phyloP scores from a whole-genome alignment of 2,113 vertebrate genomes.

The Semicossyphus pulcher region DNA sequence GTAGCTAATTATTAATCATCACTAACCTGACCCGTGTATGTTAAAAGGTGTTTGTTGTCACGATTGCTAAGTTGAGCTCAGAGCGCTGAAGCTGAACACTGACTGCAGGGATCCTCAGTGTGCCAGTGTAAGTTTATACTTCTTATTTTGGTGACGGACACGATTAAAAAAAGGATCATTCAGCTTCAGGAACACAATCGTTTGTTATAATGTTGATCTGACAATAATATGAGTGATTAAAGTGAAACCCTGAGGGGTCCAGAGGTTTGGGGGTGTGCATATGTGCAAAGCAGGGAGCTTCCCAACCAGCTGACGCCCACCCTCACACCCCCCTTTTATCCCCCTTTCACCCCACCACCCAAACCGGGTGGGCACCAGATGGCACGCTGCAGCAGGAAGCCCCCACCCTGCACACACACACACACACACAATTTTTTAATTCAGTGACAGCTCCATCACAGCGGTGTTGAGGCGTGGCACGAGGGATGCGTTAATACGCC shows the following conservation, averaged over 20 bases:
- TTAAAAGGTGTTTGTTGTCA: no score
- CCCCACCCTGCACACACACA: constrained; percentile 15
- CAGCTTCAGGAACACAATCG: no score
- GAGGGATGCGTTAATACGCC: constrained; percentile 48
- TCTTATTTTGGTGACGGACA: no score
- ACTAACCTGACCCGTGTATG: no score
- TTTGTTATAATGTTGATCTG: no score
- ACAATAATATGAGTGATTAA: constrained; percentile 48
- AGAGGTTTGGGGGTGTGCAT: constrained; percentile 2
- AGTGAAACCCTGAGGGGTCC: not conserved
- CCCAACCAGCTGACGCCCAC: constrained; percentile 30
- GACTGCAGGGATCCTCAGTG: no score
- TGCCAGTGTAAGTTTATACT: no score
- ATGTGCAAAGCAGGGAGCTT: no score
- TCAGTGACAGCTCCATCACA: constrained; percentile 76
- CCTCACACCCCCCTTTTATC: constrained; percentile 2
- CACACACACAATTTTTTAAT: constrained; percentile 64
- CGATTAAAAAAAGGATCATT: no score
- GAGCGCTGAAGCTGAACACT: no score
- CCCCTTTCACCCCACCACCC: constrained; percentile 38
- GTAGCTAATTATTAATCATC: no score
- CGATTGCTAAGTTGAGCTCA: no score
- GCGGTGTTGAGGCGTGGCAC: constrained; percentile 63
- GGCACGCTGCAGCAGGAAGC: constrained; percentile 48
- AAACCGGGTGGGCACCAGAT: constrained; percentile 70